A percentile compares a stretch with the other conserved stretches of the same genome.
phyloP scores from a whole-genome alignment of 2,113 vertebrate species.

The Corapipo altera region DNA sequence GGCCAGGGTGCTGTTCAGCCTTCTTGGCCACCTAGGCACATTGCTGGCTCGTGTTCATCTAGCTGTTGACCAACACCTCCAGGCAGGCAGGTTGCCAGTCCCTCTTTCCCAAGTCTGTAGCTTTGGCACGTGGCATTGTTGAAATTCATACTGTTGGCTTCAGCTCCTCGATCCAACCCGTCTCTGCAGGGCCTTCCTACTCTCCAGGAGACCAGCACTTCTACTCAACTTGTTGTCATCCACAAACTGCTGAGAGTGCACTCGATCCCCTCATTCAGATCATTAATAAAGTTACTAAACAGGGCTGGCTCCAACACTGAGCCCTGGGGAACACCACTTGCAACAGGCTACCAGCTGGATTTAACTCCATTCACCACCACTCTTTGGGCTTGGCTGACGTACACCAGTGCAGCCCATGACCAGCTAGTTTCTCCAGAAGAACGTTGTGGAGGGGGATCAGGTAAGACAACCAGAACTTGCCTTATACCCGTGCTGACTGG shows the following conservation, averaged over 20 bases:
- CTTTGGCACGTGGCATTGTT: neutral
- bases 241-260: neutral
- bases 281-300: neutral
- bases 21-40: neutral
- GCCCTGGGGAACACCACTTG: neutral
- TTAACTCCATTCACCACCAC: neutral
- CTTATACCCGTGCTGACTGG: neutral
- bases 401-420: too few species aligned
- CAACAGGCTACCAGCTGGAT: neutral
- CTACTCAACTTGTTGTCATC: neutral
- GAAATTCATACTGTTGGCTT: neutral
- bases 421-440: neutral
- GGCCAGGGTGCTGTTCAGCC: neutral
- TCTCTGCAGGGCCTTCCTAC: neutral
- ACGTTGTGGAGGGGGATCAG: neutral
- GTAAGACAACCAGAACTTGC: neutral
- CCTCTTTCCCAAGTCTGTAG: neutral
- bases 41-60: neutral
- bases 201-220: neutral
- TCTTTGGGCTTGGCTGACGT: neutral
- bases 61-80: neutral
- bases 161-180: fast-evolving
- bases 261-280: neutral
- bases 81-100: neutral
- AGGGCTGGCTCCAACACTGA: neutral